Base-by-base conservation (phyloP, 2,888 invertebrate genomes). In the Celastrina argiolus region DNA sequence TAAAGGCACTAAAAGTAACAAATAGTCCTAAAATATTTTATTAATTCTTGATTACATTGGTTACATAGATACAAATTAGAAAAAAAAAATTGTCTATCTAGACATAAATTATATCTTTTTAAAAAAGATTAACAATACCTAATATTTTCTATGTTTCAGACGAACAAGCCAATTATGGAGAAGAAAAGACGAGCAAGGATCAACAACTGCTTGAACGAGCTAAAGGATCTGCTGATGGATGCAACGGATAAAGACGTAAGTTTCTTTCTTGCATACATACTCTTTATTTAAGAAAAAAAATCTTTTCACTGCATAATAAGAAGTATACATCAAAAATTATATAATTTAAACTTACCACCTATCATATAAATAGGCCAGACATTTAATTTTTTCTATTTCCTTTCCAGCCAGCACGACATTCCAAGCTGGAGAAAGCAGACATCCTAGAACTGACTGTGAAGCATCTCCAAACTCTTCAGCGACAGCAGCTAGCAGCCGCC, bases 371-470 rank as follows among this genome's bases (percentile, higher is more conserved):
- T 31, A 31, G 31, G 51, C 22, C 22, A 51, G 22, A 5, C 14
- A 51, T 51, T 22, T 1, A 18, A 69, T n/a, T n/a, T 59, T 34
- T 12, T 18, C 28, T 63, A 66, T 41, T 45, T 65, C 70, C 39
- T 75, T 93, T 93, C 69, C 93, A 98, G 97, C 97, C 97, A 42
- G 94, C 97, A 1, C 94, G 97, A 68, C 98, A 98, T 88, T 97
- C 97, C 5, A 98, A 98, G 83, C 91, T 98, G 77, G 98, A 98
- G 85, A 98, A 98, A 82, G 98, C 98, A 0, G 98, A 98, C 84
- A 98, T 98, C 74, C 90, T 98, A 66, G 98, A 98, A 86, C 95
- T 98, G 93, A 97, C 98, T 0, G 98, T 98, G 61, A 96, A 97
- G 81, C 97, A 98, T 82, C 92, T 99, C 64, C 97, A 97, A 81